Conservation (phyloP, 2,888 invertebrate species). For the Pharmacophagus antenor region DNA sequence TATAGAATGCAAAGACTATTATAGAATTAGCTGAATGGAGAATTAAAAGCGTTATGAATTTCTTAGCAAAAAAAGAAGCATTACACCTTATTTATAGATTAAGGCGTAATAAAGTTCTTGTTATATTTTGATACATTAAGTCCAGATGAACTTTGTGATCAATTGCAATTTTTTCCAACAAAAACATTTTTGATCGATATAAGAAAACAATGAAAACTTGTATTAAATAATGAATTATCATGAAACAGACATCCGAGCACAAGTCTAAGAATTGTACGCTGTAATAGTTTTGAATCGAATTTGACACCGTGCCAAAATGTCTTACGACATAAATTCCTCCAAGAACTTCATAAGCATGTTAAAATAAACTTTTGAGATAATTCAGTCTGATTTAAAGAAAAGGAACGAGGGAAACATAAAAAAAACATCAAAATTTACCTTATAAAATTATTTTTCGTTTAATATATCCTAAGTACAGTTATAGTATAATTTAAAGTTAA, state of each 20-base stretch:
- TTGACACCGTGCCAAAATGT: conserved; percentile 45
- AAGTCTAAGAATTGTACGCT: background rate
- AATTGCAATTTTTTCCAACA: background rate
- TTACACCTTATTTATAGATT: no score
- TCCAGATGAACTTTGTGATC: no score
- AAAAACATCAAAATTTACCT: conserved; percentile 55
- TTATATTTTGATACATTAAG: no score
- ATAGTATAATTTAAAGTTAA: conserved; percentile 71
- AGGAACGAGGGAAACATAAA: conserved; percentile 34
- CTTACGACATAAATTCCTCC: conserved; percentile 48
- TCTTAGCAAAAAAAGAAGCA: no score
- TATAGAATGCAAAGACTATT: no score
- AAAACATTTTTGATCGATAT: background rate
- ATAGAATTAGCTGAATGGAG: no score
- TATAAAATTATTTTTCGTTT: conserved; percentile 75
- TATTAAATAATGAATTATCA: background rate
- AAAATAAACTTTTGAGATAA: conserved; percentile 1
- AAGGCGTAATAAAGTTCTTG: no score
- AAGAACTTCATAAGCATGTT: conserved; percentile 25
- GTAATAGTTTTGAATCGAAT: conserved; percentile 8
- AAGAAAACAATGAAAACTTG: no score
- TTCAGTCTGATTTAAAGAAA: background rate
- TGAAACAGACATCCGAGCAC: background rate
- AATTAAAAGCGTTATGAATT: no score
- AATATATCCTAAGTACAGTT: conserved; percentile 73